A percentile compares a stretch with the other conserved stretches of the same genome.
Evolutionary conservation across 1,140 invertebrate genomes (phyloP).

Genomic region (Onthophagus taurus): DNA sequence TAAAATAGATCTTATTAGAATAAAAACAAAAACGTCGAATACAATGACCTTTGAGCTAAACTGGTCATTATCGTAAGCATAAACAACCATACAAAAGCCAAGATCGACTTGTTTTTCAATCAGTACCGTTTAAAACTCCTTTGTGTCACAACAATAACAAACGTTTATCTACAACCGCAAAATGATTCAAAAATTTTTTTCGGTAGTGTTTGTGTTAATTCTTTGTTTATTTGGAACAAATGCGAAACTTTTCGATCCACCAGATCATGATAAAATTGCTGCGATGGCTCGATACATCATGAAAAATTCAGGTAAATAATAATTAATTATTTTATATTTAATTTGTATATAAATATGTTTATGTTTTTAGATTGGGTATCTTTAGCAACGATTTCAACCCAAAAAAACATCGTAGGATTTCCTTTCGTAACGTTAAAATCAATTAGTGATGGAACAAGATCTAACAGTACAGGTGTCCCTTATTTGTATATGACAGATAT

Average conservation of each 20-base stretch:
- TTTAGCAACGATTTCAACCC: slow-evolving; percentile 60
- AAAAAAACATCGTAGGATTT: slow-evolving; percentile 49
- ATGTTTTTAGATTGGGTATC: slow-evolving; percentile 56
- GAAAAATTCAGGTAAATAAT: slow-evolving; percentile 34
- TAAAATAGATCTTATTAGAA: too few relatives aligned
- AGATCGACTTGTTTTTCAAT: too few relatives aligned
- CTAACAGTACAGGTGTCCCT: slow-evolving; percentile 62
- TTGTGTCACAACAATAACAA: too few relatives aligned
- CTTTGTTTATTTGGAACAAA: slow-evolving; percentile 5
- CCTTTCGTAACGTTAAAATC: slow-evolving; percentile 69
- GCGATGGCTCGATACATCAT: slow-evolving; percentile 40
- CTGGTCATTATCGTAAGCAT: too few relatives aligned
- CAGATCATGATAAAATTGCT: slow-evolving; percentile 26
- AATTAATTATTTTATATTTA: neutral
- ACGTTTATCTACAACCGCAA: too few relatives aligned
- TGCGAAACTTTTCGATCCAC: slow-evolving; percentile 16
- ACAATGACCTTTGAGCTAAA: too few relatives aligned
- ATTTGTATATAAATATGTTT: slow-evolving; percentile 13
- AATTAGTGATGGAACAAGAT: slow-evolving; percentile 56
- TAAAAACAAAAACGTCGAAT: too few relatives aligned
- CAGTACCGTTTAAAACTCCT: too few relatives aligned
- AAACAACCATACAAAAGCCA: too few relatives aligned
- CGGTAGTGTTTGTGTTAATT: slow-evolving; percentile 5
- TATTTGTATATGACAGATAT: slow-evolving; percentile 69
- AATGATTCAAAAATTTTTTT: too few relatives aligned